phyloP scores from a whole-genome alignment of 2,113 vertebrate genomes.

The Sylvietta virens region DNA sequence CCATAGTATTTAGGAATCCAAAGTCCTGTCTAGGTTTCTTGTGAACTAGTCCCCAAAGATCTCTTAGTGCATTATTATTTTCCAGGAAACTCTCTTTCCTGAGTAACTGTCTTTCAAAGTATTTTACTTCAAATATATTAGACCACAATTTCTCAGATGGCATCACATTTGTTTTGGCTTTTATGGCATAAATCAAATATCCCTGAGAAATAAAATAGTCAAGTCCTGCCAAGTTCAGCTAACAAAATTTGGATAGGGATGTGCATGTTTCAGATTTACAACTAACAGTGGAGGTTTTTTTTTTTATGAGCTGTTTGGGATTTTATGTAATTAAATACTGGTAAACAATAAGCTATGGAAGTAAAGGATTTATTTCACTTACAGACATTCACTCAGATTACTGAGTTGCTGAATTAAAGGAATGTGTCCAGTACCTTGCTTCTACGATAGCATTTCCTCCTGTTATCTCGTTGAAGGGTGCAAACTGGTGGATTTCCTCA shows the following conservation, averaged over 20 bases:
- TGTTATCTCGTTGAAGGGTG: slow-evolving; percentile 55
- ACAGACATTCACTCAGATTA: neutral
- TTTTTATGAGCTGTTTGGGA: slow-evolving; percentile 35
- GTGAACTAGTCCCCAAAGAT: neutral
- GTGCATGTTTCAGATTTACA: slow-evolving; percentile 47
- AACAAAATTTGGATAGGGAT: slow-evolving; percentile 37
- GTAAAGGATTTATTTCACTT: slow-evolving; percentile 4
- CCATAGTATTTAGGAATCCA: neutral
- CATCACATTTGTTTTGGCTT: slow-evolving; percentile 53
- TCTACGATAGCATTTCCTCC: slow-evolving; percentile 51
- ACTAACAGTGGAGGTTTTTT: neutral
- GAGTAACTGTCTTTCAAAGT: slow-evolving; percentile 32
- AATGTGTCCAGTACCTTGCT: slow-evolving; percentile 53
- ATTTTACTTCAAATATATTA: slow-evolving; percentile 45
- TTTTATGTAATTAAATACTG: slow-evolving; percentile 34
- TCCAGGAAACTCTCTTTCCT: neutral
- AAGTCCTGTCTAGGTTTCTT: neutral
- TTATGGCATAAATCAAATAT: slow-evolving; percentile 55
- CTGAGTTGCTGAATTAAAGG: neutral
- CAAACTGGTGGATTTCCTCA: slow-evolving; percentile 62
- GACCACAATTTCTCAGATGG: slow-evolving; percentile 9
- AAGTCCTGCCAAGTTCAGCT: slow-evolving; percentile 41
- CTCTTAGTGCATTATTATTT: slow-evolving; percentile 19
- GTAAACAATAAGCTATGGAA: neutral
- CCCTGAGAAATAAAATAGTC: slow-evolving; percentile 34